Evolutionary conservation across 2,797 vertebrate genomes (phyloP), one percentile per base, ranked within the genome.

Genomic region (Alcedo quadribrachys): DNA sequence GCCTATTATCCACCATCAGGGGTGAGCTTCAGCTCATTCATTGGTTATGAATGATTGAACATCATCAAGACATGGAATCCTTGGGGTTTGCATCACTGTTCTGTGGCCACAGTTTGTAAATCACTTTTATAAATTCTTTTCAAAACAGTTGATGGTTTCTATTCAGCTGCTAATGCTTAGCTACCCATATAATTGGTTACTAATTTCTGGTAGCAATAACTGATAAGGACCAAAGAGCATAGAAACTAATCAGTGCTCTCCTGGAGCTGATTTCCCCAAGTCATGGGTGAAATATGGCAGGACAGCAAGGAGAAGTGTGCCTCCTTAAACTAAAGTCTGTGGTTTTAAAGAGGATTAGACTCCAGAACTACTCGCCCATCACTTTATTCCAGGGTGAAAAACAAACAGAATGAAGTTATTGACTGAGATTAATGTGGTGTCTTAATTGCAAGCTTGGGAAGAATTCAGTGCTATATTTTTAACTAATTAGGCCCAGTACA

Each of bases 311-410:
- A 77, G 45, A 80, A 60, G 6, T 51, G 32, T 81, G 19, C 5
- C 42, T 60, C 8, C 51, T 69, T 66, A 50, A 66, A 21, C 19
- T 79, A 18, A 30, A 63, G 27, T 46, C 22, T 45, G 40, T 67
- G 17, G 19, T 32, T 74, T 81, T 70, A 66, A 74, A 89, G 35
- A 79, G 37, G 28, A 69, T 87, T 85, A 81, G 42, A 53, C 42
- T 79, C 42, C 24, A 21, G 53, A 32, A 32, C 42, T 88, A 33
- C 20, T 19, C 1, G 7, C 86, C 32, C 54, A 65, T 87, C n/a
- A 22, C 55, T 79, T 85, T 77, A 85, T 92, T 92, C 27, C 15
- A 20, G 62, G 70, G 27, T 50, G 60, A 90, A 81, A 93, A 81
- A 2, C 60, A 90, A 94, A 35, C 30, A 71, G 37, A 92, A 65